Base-by-base conservation (phyloP, 2,888 invertebrate species). In the Nemotelus nigrinus region DNA sequence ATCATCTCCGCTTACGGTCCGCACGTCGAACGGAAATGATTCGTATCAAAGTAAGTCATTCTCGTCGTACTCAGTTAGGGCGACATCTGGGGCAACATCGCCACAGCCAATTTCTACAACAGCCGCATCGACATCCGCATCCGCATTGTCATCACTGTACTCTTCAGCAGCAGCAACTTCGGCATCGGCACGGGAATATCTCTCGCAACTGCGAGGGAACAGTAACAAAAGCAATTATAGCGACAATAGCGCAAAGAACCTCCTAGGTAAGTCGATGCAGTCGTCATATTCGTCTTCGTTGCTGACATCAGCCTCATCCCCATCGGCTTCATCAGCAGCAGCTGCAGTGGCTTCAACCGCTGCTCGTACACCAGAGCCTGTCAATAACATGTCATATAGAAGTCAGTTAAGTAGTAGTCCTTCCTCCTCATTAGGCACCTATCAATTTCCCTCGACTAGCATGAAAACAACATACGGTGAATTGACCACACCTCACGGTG, bases 31-130 rank as follows among this genome's bases (percentile, higher is more conserved):
- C 82, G 84, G 85, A 39, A 86, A 84, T 78, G 85, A 85, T 80
- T 84, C 86, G 58, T 84, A 85, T 48, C 85, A 85, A 57, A 85
- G 85, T 48, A 85, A 86, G 53, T 85, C 86, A 47, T 85, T 85
- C 50, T 85, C 86, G 43, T 85, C 85, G 47, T 85, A 85, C 82
- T 84, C 86, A 81, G 85, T 85, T 45, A 85, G 85, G 7, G 85
- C 87, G 10, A 85, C 85, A n/a, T 84, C 85, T 86, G 58, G 85
- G 85, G 77, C 64, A 6, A 8, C 45, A 41, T 75, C 75, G 85
- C 86, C 2, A 86, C 86, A 65, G 86, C 85, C 77, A 63, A 44
- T 63, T 50, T 50, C 77, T 8, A 10, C 70, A 63, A 68, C 68
- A 41, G 64, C 85, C 10, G 47, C 78, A 44, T 67, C 72, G 47